phyloP scores from a whole-genome alignment of 2,888 invertebrate genomes.

The Craniophora ligustri region DNA sequence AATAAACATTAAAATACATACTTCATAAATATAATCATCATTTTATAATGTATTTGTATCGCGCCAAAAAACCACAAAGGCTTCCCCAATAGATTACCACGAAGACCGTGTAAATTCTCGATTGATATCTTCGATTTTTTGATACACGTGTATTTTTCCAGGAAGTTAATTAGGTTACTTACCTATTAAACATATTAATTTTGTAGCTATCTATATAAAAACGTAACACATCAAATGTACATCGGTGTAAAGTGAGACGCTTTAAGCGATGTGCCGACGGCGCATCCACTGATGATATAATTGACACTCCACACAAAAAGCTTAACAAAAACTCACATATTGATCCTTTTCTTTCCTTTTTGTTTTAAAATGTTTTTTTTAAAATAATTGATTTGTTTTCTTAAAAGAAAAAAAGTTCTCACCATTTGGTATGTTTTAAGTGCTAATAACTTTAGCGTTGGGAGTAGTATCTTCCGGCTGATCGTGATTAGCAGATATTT shows the following conservation, averaged over 20 bases:
- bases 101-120: no score
- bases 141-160: no score
- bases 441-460: constrained; percentile 28
- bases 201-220: constrained; percentile 8
- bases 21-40: no score
- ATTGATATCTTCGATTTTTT: no score
- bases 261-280: constrained; percentile 64
- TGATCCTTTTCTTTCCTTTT: constrained; percentile 61
- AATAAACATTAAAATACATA: no score
- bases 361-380: constrained; percentile 54
- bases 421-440: constrained; percentile 47
- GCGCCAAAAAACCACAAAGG: no score
- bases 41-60: no score
- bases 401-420: constrained; percentile 64
- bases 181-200: not conserved
- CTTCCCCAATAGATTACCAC: no score
- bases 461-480: constrained; percentile 39
- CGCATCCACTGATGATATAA: constrained; percentile 78
- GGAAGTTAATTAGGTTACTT: no score
- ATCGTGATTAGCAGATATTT: constrained; percentile 17
- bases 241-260: constrained; percentile 44
- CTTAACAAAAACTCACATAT: constrained; percentile 65
- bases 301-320: constrained; percentile 76
- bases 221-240: constrained; percentile 29
- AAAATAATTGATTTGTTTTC: constrained; percentile 63